phyloP scores from a whole-genome alignment of 1,140 invertebrate species.

The Phortica variegata region DNA sequence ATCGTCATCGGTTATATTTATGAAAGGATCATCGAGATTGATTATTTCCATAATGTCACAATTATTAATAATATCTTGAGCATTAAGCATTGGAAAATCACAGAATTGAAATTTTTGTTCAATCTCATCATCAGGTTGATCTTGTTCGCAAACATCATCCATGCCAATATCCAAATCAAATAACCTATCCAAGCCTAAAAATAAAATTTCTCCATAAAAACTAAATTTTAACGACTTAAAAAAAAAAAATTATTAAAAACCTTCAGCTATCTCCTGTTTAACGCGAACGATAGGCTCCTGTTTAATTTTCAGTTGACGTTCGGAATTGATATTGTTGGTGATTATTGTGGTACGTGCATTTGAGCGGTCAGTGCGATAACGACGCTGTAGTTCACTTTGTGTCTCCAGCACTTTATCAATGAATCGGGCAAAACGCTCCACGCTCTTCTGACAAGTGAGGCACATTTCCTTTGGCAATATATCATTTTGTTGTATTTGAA shows the following conservation, averaged over 20 bases:
- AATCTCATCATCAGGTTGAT: constrained; percentile 22
- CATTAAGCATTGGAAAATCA: constrained; percentile 47
- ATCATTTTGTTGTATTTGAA: constrained; percentile 51
- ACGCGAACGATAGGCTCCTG: constrained; percentile 48
- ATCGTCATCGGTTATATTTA: constrained; percentile 49
- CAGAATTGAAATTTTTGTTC: constrained; percentile 52
- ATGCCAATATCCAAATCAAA: constrained; percentile 45
- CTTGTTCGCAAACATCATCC: constrained; percentile 37
- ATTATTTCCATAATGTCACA: constrained; percentile 57
- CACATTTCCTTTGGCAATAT: constrained; percentile 48
- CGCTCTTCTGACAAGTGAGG: constrained; percentile 28
- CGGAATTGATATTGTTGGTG: neutral
- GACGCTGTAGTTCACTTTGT: constrained; percentile 42
- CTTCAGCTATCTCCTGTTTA: constrained; percentile 48
- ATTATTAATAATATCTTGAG: constrained; percentile 52
- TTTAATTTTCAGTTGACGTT: constrained; percentile 45
- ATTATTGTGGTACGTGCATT: neutral
- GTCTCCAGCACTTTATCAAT: constrained; percentile 47
- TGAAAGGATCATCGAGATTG: constrained; percentile 50
- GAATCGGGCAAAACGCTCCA: constrained; percentile 40
- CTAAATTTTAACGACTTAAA: neutral
- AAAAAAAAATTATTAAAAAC: neutral
- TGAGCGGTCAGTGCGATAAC: constrained; percentile 23
- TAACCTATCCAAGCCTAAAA: constrained; percentile 40
- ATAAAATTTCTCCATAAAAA: neutral